Evolutionary conservation across 2,113 vertebrate genomes (phyloP).

Genomic region (Pantherophis guttatus): DNA sequence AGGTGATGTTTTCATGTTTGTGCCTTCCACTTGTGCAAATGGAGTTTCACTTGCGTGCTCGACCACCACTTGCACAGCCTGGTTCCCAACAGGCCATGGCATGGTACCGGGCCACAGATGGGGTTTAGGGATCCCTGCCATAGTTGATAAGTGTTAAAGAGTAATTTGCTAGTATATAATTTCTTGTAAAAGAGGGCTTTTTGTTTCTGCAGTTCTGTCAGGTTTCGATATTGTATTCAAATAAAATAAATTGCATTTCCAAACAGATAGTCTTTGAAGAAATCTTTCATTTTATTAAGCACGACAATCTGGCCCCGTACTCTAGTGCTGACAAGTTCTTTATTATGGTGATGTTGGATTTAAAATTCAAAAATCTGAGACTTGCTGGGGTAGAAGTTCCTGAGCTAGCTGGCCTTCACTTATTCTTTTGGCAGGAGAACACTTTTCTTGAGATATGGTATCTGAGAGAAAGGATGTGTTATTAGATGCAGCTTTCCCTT

Average conservation of each 20-base stretch:
- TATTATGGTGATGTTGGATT: not conserved
- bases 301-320: too few species aligned
- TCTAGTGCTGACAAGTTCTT: not conserved
- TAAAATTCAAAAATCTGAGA: not conserved
- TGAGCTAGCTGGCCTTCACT: not conserved
- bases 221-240: too few species aligned
- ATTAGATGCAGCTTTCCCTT: not conserved
- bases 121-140: not conserved
- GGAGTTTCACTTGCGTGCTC: not conserved
- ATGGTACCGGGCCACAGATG: not conserved
- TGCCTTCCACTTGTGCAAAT: not conserved
- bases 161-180: not conserved
- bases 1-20: not conserved
- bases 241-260: too few species aligned
- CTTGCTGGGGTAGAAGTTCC: not conserved
- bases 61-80: not conserved
- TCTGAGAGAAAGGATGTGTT: not conserved
- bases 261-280: too few species aligned
- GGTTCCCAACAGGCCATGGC: not conserved
- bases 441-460: not conserved
- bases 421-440: not conserved
- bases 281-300: too few species aligned
- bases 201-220: not conserved
- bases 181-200: not conserved
- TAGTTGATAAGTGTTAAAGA: not conserved